Evolutionary conservation across 1,140 invertebrate species (phyloP), one percentile per base, ranked within the genome.

Genomic region (Delia radicum): DNA sequence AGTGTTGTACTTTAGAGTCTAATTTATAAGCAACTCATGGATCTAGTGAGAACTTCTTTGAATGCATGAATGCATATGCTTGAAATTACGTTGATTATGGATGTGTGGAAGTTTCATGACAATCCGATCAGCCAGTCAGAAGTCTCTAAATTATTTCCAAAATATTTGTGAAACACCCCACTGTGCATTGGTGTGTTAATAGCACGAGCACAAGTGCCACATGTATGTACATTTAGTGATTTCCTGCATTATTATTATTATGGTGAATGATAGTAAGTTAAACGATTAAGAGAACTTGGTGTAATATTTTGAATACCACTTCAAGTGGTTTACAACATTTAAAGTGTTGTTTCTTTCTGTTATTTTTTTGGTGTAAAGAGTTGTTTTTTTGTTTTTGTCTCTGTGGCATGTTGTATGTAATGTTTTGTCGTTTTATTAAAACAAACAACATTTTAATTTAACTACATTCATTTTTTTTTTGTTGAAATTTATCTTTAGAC

Each of bases 141-240:
- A n/a, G n/a, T n/a, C n/a, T n/a, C n/a, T n/a, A n/a, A n/a, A n/a
- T n/a, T n/a, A n/a, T n/a, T n/a, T n/a, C n/a, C n/a, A n/a, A n/a
- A n/a, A n/a, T n/a, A n/a, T n/a, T n/a, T 33, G 33, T 33, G 12
- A 10, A 10, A 42, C 37, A 42, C 37, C 6, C n/a, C n/a, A n/a
- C n/a, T n/a, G n/a, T n/a, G n/a, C n/a, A n/a, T 55, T 55, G 48
- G 48, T 55, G 48, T 55, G 48, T 55, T 55, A 55, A 55, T 55
- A 55, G 48, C 48, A 21, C 21, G 8, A 55, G 21, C 8, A n/a
- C n/a, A n/a, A 21, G 15, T 55, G 48, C 15, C 0, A 6, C 8
- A 21, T 18, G 48, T 55, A n/a, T 48, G n/a, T 48, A n/a, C 2
- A n/a, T 18, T 1, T 33, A 4, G 7, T 33, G 33, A 12, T 33